Conservation (phyloP, 1,140 invertebrate genomes). For the Oppia nitens region DNA sequence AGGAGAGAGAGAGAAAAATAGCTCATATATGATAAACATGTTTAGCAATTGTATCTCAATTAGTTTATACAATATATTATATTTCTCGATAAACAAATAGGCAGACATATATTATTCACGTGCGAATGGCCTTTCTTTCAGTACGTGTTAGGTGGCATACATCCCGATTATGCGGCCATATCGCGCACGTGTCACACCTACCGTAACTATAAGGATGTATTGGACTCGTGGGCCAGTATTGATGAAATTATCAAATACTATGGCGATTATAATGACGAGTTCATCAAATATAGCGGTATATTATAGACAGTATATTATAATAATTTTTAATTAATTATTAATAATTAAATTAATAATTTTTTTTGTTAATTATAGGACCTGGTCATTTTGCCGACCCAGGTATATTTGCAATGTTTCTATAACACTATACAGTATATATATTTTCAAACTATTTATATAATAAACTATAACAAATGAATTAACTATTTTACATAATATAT, state of each 20-base stretch:
- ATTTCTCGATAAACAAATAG: too few relatives aligned
- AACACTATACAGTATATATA: too few relatives aligned
- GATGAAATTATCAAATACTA: slow-evolving; percentile 36
- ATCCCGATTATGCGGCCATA: slow-evolving; percentile 34
- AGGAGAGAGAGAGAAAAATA: background rate
- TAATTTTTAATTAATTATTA: too few relatives aligned
- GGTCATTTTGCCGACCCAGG: slow-evolving; percentile 36
- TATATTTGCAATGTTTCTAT: too few relatives aligned
- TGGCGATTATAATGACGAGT: slow-evolving; percentile 31
- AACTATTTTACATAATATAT: too few relatives aligned
- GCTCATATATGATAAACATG: background rate
- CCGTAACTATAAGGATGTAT: slow-evolving; percentile 42
- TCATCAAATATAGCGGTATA: slow-evolving; percentile 10
- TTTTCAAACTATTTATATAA: too few relatives aligned
- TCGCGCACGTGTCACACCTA: slow-evolving; percentile 39
- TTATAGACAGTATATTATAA: too few relatives aligned
- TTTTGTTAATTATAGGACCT: too few relatives aligned
- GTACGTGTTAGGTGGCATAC: slow-evolving; percentile 26
- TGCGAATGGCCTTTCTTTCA: slow-evolving; percentile 32
- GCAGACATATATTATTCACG: slow-evolving; percentile 30
- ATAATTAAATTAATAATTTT: too few relatives aligned
- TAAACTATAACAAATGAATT: too few relatives aligned
- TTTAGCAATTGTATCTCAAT: background rate
- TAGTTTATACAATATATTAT: slow-evolving; percentile 2
- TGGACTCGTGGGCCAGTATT: slow-evolving; percentile 36